A percentile compares a stretch with the other conserved stretches of the same genome.
phyloP scores from a whole-genome alignment of 2,113 vertebrate species.

The Pollachius pollachius region DNA sequence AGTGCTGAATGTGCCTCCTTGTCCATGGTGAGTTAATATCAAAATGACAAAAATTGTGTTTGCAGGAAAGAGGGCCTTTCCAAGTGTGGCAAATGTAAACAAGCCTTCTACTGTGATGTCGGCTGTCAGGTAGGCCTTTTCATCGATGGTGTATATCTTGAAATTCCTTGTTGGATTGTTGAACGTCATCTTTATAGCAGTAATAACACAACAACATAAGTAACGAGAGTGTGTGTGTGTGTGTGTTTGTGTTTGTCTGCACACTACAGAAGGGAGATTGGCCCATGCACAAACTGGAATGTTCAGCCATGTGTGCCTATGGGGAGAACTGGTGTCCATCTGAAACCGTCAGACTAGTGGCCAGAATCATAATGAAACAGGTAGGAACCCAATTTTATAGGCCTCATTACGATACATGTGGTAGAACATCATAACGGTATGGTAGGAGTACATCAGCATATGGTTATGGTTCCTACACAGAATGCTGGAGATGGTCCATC shows the following conservation, averaged over 20 bases:
- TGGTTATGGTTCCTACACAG: no score
- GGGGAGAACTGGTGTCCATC: constrained; percentile 95
- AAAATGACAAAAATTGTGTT: constrained; percentile 46
- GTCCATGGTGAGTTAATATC: no score
- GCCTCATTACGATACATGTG: background rate
- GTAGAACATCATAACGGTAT: no score
- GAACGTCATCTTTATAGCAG: background rate
- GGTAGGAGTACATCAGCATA: no score
- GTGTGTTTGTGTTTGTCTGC: background rate
- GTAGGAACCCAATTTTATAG: constrained; percentile 61
- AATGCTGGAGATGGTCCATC: no score
- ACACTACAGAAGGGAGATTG: constrained; percentile 86
- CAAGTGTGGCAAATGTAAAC: constrained; percentile 96
- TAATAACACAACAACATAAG: no score
- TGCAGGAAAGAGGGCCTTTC: constrained; percentile 92
- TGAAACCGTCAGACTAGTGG: constrained; percentile 91
- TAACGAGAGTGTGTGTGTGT: background rate
- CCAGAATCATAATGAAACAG: constrained; percentile 93
- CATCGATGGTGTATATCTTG: background rate
- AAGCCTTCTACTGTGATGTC: constrained; percentile 93
- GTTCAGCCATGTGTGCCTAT: constrained; percentile 87
- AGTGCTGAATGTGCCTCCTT: no score
- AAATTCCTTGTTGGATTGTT: background rate
- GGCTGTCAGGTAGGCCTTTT: constrained; percentile 87
- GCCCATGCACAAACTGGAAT: constrained; percentile 95